A percentile compares a stretch with the other conserved stretches of the same genome.
Conservation (phyloP, 2,113 vertebrate species). For the Pholis gunnellus region DNA sequence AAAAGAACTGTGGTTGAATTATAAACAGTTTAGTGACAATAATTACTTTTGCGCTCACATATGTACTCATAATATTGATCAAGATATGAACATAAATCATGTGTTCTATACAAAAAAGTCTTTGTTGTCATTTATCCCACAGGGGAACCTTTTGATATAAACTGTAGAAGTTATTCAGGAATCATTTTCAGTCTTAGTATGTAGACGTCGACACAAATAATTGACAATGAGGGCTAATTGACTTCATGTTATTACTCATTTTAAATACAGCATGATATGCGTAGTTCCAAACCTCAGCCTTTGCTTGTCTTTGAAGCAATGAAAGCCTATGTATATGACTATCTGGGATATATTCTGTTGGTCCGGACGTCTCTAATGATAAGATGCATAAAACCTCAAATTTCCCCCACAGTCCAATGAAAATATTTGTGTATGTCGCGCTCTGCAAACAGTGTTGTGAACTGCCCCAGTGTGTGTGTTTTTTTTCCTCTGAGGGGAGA, state of each 20-base stretch:
- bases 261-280: constrained; percentile 8
- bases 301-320: constrained; percentile 35
- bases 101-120: not conserved
- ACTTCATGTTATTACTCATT: constrained; percentile 41
- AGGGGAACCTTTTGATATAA: not conserved
- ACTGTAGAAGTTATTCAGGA: not conserved
- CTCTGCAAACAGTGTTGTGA: constrained; percentile 54
- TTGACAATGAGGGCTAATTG: constrained; percentile 18
- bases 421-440: constrained; percentile 57
- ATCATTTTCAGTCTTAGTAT: not conserved
- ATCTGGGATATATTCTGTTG: constrained; percentile 38
- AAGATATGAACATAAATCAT: not conserved
- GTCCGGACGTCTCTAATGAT: constrained; percentile 63
- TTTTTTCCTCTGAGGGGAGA: constrained; percentile 16
- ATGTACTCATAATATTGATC: not conserved
- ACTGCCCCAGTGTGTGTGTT: constrained; percentile 9
- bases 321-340: constrained; percentile 38
- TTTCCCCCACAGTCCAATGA: constrained; percentile 44
- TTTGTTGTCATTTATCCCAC: not conserved
- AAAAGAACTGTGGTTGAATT: not conserved
- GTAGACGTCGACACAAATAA: not conserved
- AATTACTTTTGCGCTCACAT: not conserved
- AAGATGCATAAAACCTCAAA: constrained; percentile 73
- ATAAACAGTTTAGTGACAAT: not conserved
- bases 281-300: constrained; percentile 40